Percentiles rank a stretch among this genome's conserved stretches.
Conservation (phyloP, 2,888 invertebrate species). For the Tinea trinotella region DNA sequence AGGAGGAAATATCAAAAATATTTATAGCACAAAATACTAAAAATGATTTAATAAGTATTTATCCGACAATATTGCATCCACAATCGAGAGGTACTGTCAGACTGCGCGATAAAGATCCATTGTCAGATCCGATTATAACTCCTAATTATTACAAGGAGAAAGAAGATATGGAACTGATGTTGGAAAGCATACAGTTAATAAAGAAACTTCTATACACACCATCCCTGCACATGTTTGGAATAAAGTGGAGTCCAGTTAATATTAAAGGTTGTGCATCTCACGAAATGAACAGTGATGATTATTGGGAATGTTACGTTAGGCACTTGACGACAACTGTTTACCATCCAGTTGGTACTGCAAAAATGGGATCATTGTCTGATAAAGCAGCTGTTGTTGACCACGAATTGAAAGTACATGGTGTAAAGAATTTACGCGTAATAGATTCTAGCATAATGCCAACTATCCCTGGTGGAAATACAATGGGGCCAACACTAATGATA, state of each 20-base stretch:
- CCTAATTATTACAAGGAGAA: conserved; percentile 74
- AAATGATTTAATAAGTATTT: conserved; percentile 42
- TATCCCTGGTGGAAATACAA: conserved; percentile 70
- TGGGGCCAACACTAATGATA: conserved; percentile 66
- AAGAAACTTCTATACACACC: conserved; percentile 45
- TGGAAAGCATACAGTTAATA: conserved; percentile 46
- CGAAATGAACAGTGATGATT: conserved; percentile 44
- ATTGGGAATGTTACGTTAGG: conserved; percentile 72
- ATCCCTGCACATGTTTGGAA: conserved; percentile 41
- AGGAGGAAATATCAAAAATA: conserved; percentile 32
- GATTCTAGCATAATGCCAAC: conserved; percentile 68
- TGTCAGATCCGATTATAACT: conserved; percentile 70
- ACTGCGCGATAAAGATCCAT: conserved; percentile 60
- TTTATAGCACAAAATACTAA: conserved; percentile 35
- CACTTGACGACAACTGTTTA: conserved; percentile 71
- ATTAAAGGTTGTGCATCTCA: conserved; percentile 41
- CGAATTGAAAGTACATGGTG: conserved; percentile 63
- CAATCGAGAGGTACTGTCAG: conserved; percentile 70
- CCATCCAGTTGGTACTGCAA: conserved; percentile 79
- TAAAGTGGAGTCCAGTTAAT: conserved; percentile 37
- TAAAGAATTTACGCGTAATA: conserved; percentile 62
- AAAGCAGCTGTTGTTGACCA: conserved; percentile 61
- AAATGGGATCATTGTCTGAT: conserved; percentile 73
- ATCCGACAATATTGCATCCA: conserved; percentile 52
- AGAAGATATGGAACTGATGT: conserved; percentile 60